A percentile compares a stretch with the other conserved stretches of the same genome.
phyloP scores from a whole-genome alignment of 2,888 invertebrate genomes.

The Corythucha ciliata region DNA sequence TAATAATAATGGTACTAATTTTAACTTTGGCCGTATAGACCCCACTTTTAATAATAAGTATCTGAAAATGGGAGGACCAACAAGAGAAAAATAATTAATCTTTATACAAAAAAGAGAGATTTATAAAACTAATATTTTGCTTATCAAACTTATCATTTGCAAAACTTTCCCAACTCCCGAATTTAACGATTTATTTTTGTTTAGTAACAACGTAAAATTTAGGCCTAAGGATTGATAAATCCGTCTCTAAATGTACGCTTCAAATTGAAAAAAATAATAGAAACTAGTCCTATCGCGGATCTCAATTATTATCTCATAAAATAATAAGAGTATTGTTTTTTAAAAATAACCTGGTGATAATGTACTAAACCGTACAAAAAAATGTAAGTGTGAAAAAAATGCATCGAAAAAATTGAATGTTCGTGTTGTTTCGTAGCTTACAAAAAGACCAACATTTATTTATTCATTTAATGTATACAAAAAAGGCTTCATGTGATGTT shows the following conservation, averaged over 20 bases:
- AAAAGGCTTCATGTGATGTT: conserved; percentile 31
- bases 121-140: conserved; percentile 22
- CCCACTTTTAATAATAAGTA: conserved; percentile 21
- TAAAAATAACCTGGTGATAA: conserved; percentile 19
- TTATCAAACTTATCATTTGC: conserved; percentile 9
- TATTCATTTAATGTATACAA: too few species aligned
- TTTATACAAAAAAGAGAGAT: too few species aligned
- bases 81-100: too few species aligned
- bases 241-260: conserved; percentile 31
- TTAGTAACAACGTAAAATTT: conserved; percentile 7
- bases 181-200: not conserved
- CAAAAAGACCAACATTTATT: not conserved
- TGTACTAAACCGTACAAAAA: conserved; percentile 20
- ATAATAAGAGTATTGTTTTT: conserved; percentile 6
- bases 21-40: conserved; percentile 25
- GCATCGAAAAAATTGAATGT: conserved; percentile 3
- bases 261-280: conserved; percentile 20
- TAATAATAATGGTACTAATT: conserved; percentile 1
- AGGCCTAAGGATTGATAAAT: conserved; percentile 30
- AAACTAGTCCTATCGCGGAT: too few species aligned
- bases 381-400: conserved; percentile 18
- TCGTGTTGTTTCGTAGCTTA: conserved; percentile 3
- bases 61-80: conserved; percentile 28
- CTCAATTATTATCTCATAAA: conserved; percentile 9
- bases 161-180: too few species aligned